Conservation (phyloP, 35 echinoderm and acorn worm species). For the Heliocidaris erythrogramma region DNA sequence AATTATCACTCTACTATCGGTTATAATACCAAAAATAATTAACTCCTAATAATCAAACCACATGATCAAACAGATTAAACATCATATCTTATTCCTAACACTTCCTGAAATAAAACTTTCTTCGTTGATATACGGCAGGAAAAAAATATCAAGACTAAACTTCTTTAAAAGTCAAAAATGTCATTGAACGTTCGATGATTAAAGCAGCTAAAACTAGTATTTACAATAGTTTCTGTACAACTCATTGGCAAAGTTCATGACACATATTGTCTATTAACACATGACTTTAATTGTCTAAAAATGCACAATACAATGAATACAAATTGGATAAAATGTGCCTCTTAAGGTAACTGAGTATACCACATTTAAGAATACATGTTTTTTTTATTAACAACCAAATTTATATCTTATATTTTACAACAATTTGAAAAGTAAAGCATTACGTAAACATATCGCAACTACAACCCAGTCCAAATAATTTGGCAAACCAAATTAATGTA, state of each 20-base stretch:
- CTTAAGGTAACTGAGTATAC: neutral
- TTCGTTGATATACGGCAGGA: neutral
- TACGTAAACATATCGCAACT: neutral
- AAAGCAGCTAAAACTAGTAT: slow-evolving; percentile 34
- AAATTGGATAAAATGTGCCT: slow-evolving; percentile 3
- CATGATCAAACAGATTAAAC: slow-evolving; percentile 1
- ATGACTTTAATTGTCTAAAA: slow-evolving; percentile 31
- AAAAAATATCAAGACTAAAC: neutral
- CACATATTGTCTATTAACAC: slow-evolving; percentile 27
- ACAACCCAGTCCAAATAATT: neutral
- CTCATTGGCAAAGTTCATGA: slow-evolving; percentile 46
- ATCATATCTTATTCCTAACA: neutral
- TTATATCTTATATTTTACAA: neutral
- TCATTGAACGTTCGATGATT: slow-evolving; percentile 1
- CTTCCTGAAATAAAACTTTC: neutral
- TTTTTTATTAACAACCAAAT: neutral
- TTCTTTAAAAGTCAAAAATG: neutral
- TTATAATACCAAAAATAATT: slow-evolving; percentile 32
- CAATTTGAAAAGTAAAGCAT: neutral
- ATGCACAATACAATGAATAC: slow-evolving; percentile 46
- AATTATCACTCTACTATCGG: slow-evolving; percentile 27
- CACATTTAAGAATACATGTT: slow-evolving; percentile 23
- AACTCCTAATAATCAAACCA: slow-evolving; percentile 15
- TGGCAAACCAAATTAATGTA: neutral
- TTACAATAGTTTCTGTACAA: slow-evolving; percentile 53